Base-by-base conservation (phyloP, 2,888 invertebrate species). In the Mellilla xanthometata region DNA sequence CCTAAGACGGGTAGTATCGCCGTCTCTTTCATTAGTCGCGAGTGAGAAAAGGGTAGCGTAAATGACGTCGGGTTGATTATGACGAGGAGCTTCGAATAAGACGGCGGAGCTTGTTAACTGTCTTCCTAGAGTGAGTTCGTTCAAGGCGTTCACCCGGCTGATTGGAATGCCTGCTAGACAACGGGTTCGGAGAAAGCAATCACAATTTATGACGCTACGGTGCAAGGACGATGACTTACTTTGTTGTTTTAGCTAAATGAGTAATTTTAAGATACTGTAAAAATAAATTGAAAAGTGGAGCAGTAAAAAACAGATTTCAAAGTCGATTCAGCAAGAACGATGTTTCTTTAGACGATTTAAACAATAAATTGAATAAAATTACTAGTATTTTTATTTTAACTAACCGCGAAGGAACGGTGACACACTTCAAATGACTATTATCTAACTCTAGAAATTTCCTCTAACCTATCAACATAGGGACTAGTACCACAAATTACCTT, bases 161-260 rank as follows among this genome's bases (percentile, higher is more conserved):
- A 73, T 76, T 79, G 72, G 73, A 72, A 74, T 68, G 65, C 65
- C 70, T 65, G 59, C 53, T 63, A 73, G 67, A 72, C 70, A 75
- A 69, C 69, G 57, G 68, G 65, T 70, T 70, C 61, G 55, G 65
- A 69, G 72, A 66, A 75, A 79, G 72, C 72, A 76, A 77, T 81
- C 75, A 75, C 69, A 72, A 68, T 78, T 74, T 73, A 76, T 68
- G 55, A 68, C 63, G 61, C 57, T 60, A 52, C 56, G 41, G 47
- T 56, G 57, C 55, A 62, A 63, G 56, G 50, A 59, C 49, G 57
- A 58, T 61, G 44, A 42, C 50, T 52, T 50, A 52, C 47, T 56
- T 54, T 56, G 39, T 53, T 39, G 44, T 50, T 47, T 52, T 49
- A 44, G 40, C 42, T 52, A 46, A 49, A 52, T 56, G 34, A 49